Percentiles rank a stretch among this genome's conserved stretches.
Conservation (phyloP, 2,888 invertebrate genomes). For the Parnassius mnemosyne region DNA sequence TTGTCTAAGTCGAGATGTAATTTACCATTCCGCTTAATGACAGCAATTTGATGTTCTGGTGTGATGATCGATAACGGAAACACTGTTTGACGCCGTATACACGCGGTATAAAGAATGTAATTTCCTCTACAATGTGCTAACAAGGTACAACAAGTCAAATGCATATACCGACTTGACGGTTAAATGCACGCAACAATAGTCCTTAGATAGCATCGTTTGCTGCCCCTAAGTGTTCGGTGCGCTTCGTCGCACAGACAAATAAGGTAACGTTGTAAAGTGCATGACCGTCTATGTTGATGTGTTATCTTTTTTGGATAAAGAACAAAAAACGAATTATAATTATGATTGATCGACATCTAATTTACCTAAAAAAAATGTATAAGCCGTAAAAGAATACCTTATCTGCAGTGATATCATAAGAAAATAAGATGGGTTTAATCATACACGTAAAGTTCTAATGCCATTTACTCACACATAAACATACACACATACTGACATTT, state of each 20-base stretch:
- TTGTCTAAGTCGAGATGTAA: constrained; percentile 33
- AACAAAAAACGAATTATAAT: not conserved
- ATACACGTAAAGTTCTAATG: no score
- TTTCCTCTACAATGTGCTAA: constrained; percentile 79
- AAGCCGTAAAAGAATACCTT: no score
- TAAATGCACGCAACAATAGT: constrained; percentile 76
- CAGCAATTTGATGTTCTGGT: constrained; percentile 67
- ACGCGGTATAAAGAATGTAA: constrained; percentile 71
- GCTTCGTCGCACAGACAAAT: constrained; percentile 21
- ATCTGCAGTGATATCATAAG: no score
- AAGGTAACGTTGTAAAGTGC: constrained; percentile 22
- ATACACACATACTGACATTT: no score
- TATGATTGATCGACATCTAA: no score
- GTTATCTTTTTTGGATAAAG: constrained; percentile 7
- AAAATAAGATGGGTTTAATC: no score
- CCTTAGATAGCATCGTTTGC: constrained; percentile 69
- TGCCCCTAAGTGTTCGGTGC: constrained; percentile 39
- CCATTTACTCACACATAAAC: no score
- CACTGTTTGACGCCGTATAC: constrained; percentile 59
- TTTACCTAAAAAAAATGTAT: no score
- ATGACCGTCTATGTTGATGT: constrained; percentile 15
- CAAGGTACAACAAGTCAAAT: constrained; percentile 64
- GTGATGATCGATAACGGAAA: constrained; percentile 73
- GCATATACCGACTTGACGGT: constrained; percentile 68
- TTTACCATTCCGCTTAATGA: constrained; percentile 59